Evolutionary conservation across 2,113 vertebrate species (phyloP), one percentile per base, ranked within the genome.

Genomic region (Scomber colias): DNA sequence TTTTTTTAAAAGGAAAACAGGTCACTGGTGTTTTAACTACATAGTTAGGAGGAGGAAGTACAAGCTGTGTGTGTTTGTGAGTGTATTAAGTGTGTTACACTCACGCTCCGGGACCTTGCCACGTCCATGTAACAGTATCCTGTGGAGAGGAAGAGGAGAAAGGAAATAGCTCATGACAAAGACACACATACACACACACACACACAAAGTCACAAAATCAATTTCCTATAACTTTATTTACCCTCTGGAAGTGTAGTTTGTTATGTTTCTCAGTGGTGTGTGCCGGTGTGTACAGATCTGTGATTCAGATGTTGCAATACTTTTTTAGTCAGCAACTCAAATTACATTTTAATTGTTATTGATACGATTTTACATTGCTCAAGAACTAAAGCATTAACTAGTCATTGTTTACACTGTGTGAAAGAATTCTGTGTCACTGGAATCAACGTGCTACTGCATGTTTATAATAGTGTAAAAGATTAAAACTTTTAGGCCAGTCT

Each of bases 121-220:
- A 94, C 3, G 91, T 93, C 93, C 93, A 94, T 60, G 93, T 75
- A 71, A 92, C 45, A 21, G 92, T 92, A 77, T 94, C 93, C 93
- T 94, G 81, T n/a, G 55, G 51, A 82, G 57, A 80, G 53, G 68
- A 79, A 79, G 61, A 27, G n/a, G 35, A 62, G 55, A 59, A 71
- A 13, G 63, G 68, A 89, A 82, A 61, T 61, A 4, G 57, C 16
- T 76, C 7, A 71, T 24, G 6, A 68, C n/a, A 54, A 63, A 40
- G 61, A 63, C 61, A 63, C 44, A 65, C 44, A 48, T 64, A 21
- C 12, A n/a, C n/a, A 40, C 50, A 27, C 3, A 75, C 17, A 27
- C 1, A 21, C 21, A 21, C 21, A 21, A 21, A 21, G 2, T 35
- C 12, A 27, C 3, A 2, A 40, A 45, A 44, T 13, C 48, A 12